Base-by-base conservation (phyloP, 2,888 invertebrate species). In the Anaspis maculata region DNA sequence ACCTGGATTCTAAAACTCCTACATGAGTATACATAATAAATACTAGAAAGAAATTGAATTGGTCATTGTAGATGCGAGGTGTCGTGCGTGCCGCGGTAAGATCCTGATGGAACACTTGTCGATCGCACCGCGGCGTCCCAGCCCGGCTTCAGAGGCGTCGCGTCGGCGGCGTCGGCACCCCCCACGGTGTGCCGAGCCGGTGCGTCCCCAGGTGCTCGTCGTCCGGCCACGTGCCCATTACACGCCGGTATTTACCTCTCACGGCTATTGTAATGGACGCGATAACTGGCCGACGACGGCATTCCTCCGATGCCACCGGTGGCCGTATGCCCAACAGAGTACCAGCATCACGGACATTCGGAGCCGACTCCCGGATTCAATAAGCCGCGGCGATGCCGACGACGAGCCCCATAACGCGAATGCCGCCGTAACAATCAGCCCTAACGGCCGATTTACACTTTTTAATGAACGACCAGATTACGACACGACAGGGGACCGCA, bases 211-310 rank as follows among this genome's bases (percentile, higher is more conserved):
- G 59, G 45, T 49, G 56, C 46, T 58, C 57, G 53, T 59, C 57
- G 50, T 41, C 45, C 48, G 46, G 52, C 57, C 61, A 57, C 59
- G 59, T 57, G 59, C 56, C 54, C 56, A 58, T 59, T 59, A 58
- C 56, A 54, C n/a, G n/a, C 48, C 49, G 55, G 57, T 54, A 54
- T 56, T 57, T 56, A 57, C 57, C 55, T 49, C 51, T 49, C 52
- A 51, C 54, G 54, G 52, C 56, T 46, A 51, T 51, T 48, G 48
- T 49, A 58, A 58, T 57, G 52, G 57, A 42, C 41, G 49, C 54
- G 53, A 54, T 56, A 59, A 56, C 57, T 49, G 49, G 51, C 38
- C 40, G 33, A 43, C 46, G 43, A 46, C 49, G 45, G 25, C 39
- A 39, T 39, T 36, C 39, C 49, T 39, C 15, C 30, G 21, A 27